These are phyloP conservation scores for Ostrea edulis DNA, from an alignment of 1,140 invertebrate genomes.

Conservation along the genomic window DNA sequence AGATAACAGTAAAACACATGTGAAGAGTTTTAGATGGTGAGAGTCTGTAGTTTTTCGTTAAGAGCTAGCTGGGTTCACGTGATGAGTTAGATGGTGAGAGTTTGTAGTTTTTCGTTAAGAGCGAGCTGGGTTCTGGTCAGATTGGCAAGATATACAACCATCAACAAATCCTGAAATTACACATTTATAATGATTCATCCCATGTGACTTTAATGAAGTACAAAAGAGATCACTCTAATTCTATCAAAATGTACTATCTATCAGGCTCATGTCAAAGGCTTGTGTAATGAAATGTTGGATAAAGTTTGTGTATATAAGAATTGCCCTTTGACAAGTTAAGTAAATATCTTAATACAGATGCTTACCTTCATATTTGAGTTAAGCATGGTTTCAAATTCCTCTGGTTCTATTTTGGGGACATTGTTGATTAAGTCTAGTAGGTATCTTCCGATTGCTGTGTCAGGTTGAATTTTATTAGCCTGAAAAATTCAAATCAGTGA, in stretches of 20 bases:
- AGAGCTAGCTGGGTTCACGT: slow-evolving; percentile 95
- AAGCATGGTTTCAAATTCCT: slow-evolving; percentile 96
- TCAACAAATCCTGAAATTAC: slow-evolving; percentile 89
- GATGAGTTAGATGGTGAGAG: slow-evolving; percentile 24
- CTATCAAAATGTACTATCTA: too few relatives aligned
- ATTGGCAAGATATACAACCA: slow-evolving; percentile 97
- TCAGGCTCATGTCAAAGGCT: too few relatives aligned
- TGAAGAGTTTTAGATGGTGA: background rate
- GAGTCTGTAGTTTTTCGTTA: slow-evolving; percentile 90
- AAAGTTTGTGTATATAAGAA: too few relatives aligned
- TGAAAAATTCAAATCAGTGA: slow-evolving; percentile 83
- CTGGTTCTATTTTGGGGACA: slow-evolving; percentile 91
- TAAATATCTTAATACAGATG: too few relatives aligned
- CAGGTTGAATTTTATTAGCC: slow-evolving; percentile 84
- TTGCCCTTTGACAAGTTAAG: too few relatives aligned
- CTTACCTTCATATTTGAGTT: slow-evolving; percentile 94
- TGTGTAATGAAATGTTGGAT: too few relatives aligned
- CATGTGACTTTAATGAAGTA: too few relatives aligned
- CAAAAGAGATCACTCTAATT: too few relatives aligned
- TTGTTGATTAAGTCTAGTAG: slow-evolving; percentile 93
- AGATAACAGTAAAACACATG: background rate
- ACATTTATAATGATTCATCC: slow-evolving; percentile 46
- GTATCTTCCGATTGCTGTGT: slow-evolving; percentile 89
- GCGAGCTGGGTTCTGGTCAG: slow-evolving; percentile 97
- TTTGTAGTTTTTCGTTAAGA: slow-evolving; percentile 92